Base-by-base conservation (phyloP, 2,888 invertebrate species). In the Falcaria lacertinaria region DNA sequence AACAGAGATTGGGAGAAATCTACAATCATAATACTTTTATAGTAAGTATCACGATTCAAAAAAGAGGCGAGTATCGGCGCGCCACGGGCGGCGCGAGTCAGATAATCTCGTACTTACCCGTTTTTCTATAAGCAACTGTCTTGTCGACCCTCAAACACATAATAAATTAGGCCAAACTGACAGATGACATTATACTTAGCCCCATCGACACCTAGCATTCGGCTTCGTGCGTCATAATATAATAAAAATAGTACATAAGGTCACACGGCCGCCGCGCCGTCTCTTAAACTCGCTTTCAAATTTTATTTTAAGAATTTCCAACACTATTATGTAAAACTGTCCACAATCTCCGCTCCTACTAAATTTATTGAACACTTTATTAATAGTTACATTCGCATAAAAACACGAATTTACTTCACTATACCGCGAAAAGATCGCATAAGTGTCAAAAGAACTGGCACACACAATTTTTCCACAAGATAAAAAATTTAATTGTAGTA, bases 261-360 rank as follows among this genome's bases (percentile, higher is more conserved):
- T 62, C 64, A 52, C 3, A 5, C 43, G 49, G 57, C 51, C 69
- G 69, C 69, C 69, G 61, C 42, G 69, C 69, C 14, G 69, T 69
- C 69, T 66, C 61, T 28, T 7, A 22, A 5, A 11, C 14, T 8
- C n/a, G n/a, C 11, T 11, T 11, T 28, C 11, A 28, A 28, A 11
- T 11, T 37, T 15, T 37, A 37, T 37, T 37, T 25, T 37, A 22
- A 37, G 37, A 37, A 22, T 13, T 22, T 22, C 15, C 13, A 15
- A 6, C 7, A 37, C 22, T 14, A 8, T 8, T 5, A 5, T 14
- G 13, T 22, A 22, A 25, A 37, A 15, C 22, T 22, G 37, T 37
- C 15, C 8, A 11, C 8, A 11, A 28, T 28, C 28, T 11, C 28
- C 3, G 11, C 8, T 1, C 7, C 8, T 11, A 11, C 11, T 11